Conservation (phyloP, 1,140 invertebrate species). For the Zaprionus camerounensis region DNA sequence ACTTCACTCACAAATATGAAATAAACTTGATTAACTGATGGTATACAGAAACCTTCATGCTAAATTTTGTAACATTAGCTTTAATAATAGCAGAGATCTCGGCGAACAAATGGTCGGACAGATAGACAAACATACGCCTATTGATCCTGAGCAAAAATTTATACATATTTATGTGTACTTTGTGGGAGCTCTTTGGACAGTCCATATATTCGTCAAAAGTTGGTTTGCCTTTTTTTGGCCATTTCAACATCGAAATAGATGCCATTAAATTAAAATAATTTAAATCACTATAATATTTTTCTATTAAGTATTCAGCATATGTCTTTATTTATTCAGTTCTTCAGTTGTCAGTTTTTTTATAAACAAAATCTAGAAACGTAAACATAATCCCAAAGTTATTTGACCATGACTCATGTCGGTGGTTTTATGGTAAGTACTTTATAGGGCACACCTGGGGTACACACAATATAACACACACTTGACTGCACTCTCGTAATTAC, state of each 20-base stretch:
- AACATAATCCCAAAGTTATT: not conserved
- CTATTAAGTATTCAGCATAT: not conserved
- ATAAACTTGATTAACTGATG: no score
- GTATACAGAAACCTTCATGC: no score
- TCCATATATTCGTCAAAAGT: no score
- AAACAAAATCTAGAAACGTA: not conserved
- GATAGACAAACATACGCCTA: no score
- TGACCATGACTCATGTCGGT: conserved; percentile 5
- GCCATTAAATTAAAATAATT: not conserved
- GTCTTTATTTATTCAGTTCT: not conserved
- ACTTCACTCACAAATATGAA: no score
- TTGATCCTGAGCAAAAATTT: no score
- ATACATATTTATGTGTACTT: no score
- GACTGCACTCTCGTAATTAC: not conserved
- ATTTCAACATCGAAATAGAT: not conserved
- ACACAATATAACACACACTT: not conserved
- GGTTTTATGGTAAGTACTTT: not conserved
- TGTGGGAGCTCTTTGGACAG: no score
- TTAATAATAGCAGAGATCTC: not conserved
- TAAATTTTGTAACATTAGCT: not conserved
- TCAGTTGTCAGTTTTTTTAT: not conserved
- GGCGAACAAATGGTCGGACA: no score
- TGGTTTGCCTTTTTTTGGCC: no score
- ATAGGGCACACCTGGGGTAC: not conserved
- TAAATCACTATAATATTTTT: not conserved